Evolutionary conservation across 2,113 vertebrate species (phyloP), one percentile per base, ranked within the genome.

Genomic region (Epinephelus cyanopodus): DNA sequence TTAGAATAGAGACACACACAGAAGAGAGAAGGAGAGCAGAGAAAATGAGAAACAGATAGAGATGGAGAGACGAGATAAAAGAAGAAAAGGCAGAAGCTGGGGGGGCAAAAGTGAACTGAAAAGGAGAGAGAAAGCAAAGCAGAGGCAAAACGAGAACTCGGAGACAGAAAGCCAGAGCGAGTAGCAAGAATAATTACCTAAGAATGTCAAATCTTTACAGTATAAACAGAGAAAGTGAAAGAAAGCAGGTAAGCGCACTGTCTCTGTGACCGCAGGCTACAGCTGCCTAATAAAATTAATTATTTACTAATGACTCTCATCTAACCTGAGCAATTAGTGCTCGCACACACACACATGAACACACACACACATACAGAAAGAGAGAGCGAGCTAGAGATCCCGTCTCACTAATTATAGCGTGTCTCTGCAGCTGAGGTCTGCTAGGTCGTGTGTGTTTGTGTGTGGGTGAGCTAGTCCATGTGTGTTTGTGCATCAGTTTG

Each of bases 351-450:
- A 77, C n/a, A 50, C 53, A 63, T n/a, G n/a, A 47, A 64, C 27
- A 72, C 13, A 53, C 45, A 66, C 50, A 57, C 68, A 58, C 39
- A 69, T 45, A 79, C 17, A n/a, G 1, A 77, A 3, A 81, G 27
- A 50, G 39, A 77, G 65, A 87, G 68, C 0, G 58, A 82, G 79
- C 85, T 87, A 77, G 84, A 92, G 88, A 92, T 87, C 82, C 86
- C 80, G 89, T 90, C 90, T 86, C 86, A 84, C 89, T 92, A 92
- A 94, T 94, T 93, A 92, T 84, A 91, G 83, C 53, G 52, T 89
- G 71, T 85, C 88, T 75, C 74, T 91, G 87, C 84, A 92, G 90
- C 89, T 91, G 90, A 90, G 82, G 80, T 85, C 79, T 85, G 80
- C 73, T n/a, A 42, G 78, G 79, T 84, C 48, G 33, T 48, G 76